Base-by-base conservation (phyloP, 2,797 vertebrate species). In the Margarornis squamiger region DNA sequence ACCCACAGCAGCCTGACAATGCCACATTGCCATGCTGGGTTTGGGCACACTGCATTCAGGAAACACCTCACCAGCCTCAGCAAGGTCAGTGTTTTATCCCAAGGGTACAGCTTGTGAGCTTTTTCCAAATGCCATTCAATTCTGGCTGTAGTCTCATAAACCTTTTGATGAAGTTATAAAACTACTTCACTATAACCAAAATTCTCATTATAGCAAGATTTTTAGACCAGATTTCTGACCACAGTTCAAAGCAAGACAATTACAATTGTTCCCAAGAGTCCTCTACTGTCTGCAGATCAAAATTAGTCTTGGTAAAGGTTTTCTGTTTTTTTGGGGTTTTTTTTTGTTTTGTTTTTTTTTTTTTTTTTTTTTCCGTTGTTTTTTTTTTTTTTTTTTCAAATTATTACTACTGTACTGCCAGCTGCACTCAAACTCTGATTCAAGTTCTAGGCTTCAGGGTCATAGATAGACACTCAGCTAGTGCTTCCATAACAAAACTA, bases 11-110 rank as follows among this genome's bases (percentile, higher is more conserved):
- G 63, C 62, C 46, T 32, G n/a, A 20, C 19, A 59, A 49, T 36
- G 32, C 23, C 59, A 4, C 0, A 0, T 3, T 36, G 39, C 4
- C 1, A 5, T 9, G 22, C 1, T 4, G 26, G 34, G 2, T 41
- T 59, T 27, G 45, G 32, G 54, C 12, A 18, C 67, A 39, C 7
- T 2, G 9, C 45, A 8, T 5, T 16, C 73, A 75, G 62, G 15
- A 45, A 86, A 76, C 29, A 43, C 32, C 46, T 8, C 45, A 46
- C 0, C 74, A 87, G 39, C 71, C 62, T 24, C 86, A 59, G 3
- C 36, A 49, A 85, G 61, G 78, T 27, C 81, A 76, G 16, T 11
- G 20, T 14, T 41, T 52, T 4, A 79, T 52, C 36, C 63, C 65
- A 61, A 70, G 48, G 55, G 14, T 38, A 72, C 36, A 66, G 66